phyloP scores from a whole-genome alignment of 2,888 invertebrate genomes.

The Flexamia atlantica region DNA sequence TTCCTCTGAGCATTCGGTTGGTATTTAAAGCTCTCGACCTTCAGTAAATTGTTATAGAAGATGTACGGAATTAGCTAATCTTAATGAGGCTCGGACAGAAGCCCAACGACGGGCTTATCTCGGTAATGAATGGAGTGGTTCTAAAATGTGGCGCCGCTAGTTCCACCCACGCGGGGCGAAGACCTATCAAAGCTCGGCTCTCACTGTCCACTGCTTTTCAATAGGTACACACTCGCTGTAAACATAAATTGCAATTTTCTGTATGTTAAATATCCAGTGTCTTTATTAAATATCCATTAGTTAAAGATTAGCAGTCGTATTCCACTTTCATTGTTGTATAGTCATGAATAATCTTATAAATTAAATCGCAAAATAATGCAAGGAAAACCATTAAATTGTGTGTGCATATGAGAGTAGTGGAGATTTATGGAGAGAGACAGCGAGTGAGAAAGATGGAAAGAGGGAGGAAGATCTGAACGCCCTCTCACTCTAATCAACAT shows the following conservation, averaged over 20 bases:
- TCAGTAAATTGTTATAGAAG: conserved; percentile 3
- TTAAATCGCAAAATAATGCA: too few species aligned
- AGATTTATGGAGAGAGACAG: not conserved
- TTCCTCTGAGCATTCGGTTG: not conserved
- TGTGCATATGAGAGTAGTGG: too few species aligned
- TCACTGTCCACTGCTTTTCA: too few species aligned
- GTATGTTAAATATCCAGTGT: too few species aligned
- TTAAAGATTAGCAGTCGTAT: too few species aligned
- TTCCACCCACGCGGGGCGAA: not conserved
- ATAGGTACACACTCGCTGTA: too few species aligned
- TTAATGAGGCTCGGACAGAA: conserved; percentile 35
- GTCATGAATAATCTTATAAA: too few species aligned
- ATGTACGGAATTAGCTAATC: conserved; percentile 34
- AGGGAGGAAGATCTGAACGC: not conserved
- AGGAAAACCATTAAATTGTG: too few species aligned
- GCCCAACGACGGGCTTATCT: conserved; percentile 28
- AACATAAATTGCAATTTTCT: too few species aligned
- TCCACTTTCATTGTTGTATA: too few species aligned
- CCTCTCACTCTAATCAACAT: conserved; percentile 46
- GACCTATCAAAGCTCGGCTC: too few species aligned
- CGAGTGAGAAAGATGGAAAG: not conserved
- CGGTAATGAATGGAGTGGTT: conserved; percentile 39
- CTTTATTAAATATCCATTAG: too few species aligned
- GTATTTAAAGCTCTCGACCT: not conserved
- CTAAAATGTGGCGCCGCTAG: not conserved